Evolutionary conservation across 2,797 vertebrate species (phyloP).

Genomic region (Notoglanidium macrostoma): DNA sequence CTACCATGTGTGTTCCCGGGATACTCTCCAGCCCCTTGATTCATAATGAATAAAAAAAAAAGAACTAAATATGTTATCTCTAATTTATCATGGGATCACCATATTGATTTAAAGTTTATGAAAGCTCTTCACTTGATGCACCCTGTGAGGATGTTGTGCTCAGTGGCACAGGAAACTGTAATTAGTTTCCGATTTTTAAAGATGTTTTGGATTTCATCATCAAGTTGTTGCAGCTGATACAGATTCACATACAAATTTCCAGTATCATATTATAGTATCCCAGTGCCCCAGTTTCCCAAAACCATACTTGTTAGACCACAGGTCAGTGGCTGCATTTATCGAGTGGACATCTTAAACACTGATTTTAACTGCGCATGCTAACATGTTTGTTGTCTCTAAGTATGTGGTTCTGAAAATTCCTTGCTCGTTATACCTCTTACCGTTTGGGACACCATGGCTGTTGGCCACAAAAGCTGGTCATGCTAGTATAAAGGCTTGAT

Average conservation of each 20-base stretch:
- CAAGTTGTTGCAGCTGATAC: too few relatives aligned
- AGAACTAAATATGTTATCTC: background rate
- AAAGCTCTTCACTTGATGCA: background rate
- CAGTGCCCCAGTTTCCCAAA: background rate
- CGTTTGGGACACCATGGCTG: background rate
- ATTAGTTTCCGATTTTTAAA: background rate
- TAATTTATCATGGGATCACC: conserved; percentile 22
- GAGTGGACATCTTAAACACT: background rate
- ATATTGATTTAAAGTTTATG: conserved; percentile 22
- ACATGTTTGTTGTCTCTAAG: background rate
- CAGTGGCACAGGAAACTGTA: background rate
- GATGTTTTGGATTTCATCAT: background rate
- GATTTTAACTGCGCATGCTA: background rate
- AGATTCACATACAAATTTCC: background rate
- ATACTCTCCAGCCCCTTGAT: background rate
- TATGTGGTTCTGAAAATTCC: background rate
- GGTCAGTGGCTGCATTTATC: background rate
- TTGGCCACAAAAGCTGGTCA: background rate
- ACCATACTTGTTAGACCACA: background rate
- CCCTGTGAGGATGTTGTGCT: background rate
- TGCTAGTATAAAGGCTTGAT: background rate
- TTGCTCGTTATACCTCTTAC: background rate
- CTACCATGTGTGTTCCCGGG: background rate
- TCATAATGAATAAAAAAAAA: conserved; percentile 3
- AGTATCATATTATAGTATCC: background rate